Evolutionary conservation across 2,113 vertebrate genomes (phyloP), one percentile per base, ranked within the genome.

Genomic region (Xenopus laevis): DNA sequence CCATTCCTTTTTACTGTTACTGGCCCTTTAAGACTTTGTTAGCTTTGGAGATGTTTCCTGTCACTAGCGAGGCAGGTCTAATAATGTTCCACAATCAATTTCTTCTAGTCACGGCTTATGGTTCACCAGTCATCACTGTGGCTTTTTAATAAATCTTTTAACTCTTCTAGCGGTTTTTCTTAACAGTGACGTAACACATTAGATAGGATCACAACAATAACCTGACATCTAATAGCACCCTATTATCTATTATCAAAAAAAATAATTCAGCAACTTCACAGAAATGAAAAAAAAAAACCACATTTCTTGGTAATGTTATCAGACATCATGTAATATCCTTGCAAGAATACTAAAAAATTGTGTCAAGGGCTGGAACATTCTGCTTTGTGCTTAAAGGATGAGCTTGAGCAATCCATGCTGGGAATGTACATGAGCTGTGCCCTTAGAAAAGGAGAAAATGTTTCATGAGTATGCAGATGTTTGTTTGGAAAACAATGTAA

Each of bases 191-290:
- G 65, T 65, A 66, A 45, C 20, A 58, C 1, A 40, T 40, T 57
- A 73, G 71, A 73, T 66, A 11, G 63, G 71, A 58, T 73, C 62
- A 65, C 30, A 23, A n/a, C 66, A 63, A 73, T 73, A 73, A 73
- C 71, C 71, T 65, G 40, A 23, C n/a, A 20, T 53, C 61, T 66
- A 73, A 58, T 65, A 18, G 63, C 62, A 58, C 60, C 62, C 47
- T 62, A 47, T 23, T 65, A 66, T 73, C 62, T 73, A 8, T 50
- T 55, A 66, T 64, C 21, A 13, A 62, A 44, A 44, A 52, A 33
- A 23, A 60, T 64, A 23, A 17, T 40, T 40, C 33, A 55, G 61
- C 18, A 72, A 55, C 62, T 72, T 64, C 52, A 53, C 46, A 65
- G 47, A 64, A 72, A 71, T 71, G 33, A 64, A 23, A 53, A 71